These are phyloP conservation scores for Apamea sordens DNA, from an alignment of 2,888 invertebrate species.

Conservation along the genomic window DNA sequence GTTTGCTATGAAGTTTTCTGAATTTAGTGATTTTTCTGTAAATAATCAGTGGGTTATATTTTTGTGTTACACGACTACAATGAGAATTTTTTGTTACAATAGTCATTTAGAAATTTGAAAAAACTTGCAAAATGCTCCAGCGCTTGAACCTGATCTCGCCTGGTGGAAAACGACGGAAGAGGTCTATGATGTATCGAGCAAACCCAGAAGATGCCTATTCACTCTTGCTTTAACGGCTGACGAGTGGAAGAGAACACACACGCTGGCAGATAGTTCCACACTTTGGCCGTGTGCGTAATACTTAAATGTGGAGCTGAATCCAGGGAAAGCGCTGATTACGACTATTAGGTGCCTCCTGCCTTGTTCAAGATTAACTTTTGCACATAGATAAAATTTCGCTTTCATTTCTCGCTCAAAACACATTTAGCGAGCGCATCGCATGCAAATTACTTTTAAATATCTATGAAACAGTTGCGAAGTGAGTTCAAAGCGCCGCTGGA, in stretches of 20 bases:
- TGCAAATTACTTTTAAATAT: constrained; percentile 58
- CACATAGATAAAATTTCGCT: constrained; percentile 43
- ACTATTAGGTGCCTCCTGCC: not conserved
- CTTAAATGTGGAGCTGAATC: not conserved
- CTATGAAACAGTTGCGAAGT: constrained; percentile 44
- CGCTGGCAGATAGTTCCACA: not conserved
- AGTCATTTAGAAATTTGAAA: not conserved
- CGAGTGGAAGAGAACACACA: not conserved
- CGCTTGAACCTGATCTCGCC: not conserved
- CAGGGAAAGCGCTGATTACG: not conserved
- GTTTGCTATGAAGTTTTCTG: not conserved
- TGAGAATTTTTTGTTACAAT: not conserved
- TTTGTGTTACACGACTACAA: not conserved
- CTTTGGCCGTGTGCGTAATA: not conserved
- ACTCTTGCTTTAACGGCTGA: not conserved
- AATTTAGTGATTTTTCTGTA: not conserved
- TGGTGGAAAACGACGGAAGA: not conserved
- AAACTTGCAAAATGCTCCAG: not conserved
- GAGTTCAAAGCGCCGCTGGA: constrained; percentile 54
- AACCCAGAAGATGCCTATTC: not conserved
- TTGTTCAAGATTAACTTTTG: constrained; percentile 10
- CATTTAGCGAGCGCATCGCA: constrained; percentile 32
- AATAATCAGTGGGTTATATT: not conserved
- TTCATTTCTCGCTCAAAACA: constrained; percentile 46
- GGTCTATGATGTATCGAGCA: not conserved